Conservation (phyloP, 2,797 vertebrate genomes). For the Alosa sapidissima region DNA sequence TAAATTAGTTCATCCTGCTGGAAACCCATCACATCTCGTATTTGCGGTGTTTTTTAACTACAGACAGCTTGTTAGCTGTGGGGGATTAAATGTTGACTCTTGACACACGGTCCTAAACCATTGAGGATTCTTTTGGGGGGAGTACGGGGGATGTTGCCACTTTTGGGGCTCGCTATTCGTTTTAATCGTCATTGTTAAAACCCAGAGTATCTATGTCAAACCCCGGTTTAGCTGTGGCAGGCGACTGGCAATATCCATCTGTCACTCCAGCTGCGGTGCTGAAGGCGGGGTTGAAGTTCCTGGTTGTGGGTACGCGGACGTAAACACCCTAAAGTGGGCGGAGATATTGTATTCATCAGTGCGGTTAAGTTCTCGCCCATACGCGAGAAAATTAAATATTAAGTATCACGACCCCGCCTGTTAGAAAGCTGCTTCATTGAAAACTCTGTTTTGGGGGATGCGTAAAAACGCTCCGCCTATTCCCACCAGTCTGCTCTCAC, state of each 20-base stretch:
- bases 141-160: slow-evolving; percentile 40
- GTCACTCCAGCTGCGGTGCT: slow-evolving; percentile 51
- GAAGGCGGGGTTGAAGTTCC: slow-evolving; percentile 36
- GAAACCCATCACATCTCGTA: not conserved
- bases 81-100: slow-evolving; percentile 32
- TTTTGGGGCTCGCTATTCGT: slow-evolving; percentile 43
- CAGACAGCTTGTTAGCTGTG: slow-evolving; percentile 33
- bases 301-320: not conserved
- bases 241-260: slow-evolving; percentile 55
- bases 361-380: slow-evolving; percentile 32
- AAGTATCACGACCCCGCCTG: slow-evolving; percentile 47
- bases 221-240: slow-evolving; percentile 53
- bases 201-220: slow-evolving; percentile 55
- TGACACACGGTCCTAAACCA: slow-evolving; percentile 44
- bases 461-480: slow-evolving; percentile 41
- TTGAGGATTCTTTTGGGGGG: slow-evolving; percentile 34
- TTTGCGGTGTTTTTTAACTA: not conserved
- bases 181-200: slow-evolving; percentile 19
- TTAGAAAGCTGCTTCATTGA: slow-evolving; percentile 27
- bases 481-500: slow-evolving; percentile 35
- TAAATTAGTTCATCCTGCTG: not conserved
- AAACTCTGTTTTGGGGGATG: slow-evolving; percentile 32
- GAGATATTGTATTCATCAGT: slow-evolving; percentile 35
- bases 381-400: slow-evolving; percentile 41
- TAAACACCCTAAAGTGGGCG: slow-evolving; percentile 20